Percentiles rank a stretch among this genome's conserved stretches.
Conservation (phyloP, 2,113 vertebrate genomes). For the Myotis lucifugus region DNA sequence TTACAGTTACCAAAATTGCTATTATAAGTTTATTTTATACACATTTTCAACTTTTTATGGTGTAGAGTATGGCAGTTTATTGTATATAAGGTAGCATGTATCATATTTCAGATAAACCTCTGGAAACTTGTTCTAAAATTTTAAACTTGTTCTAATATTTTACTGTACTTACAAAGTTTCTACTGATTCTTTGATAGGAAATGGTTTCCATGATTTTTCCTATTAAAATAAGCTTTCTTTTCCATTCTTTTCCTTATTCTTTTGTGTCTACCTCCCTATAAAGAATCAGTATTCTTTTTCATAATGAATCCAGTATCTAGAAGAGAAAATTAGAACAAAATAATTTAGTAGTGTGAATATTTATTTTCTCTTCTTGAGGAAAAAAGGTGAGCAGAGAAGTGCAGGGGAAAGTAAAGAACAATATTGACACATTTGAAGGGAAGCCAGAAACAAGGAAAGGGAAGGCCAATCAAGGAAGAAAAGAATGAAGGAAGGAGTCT, state of each 20-base stretch:
- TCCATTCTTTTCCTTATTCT: neutral
- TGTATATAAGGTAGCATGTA: neutral
- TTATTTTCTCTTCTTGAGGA: neutral
- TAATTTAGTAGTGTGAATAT: neutral
- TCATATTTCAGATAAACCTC: neutral
- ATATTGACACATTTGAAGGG: neutral
- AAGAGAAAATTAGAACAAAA: neutral
- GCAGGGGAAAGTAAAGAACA: neutral
- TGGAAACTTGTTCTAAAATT: neutral
- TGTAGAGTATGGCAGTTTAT: neutral
- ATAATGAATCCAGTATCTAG: neutral
- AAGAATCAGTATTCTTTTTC: neutral
- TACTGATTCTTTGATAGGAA: neutral
- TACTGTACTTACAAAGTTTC: neutral
- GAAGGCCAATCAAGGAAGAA: neutral
- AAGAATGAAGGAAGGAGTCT: neutral
- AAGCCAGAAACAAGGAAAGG: neutral
- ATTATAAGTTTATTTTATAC: neutral
- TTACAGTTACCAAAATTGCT: neutral
- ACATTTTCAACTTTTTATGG: neutral
- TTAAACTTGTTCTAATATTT: neutral
- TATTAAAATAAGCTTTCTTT: neutral
- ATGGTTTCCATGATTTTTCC: neutral
- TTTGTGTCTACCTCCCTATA: neutral
- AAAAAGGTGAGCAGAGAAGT: neutral